Base-by-base conservation (phyloP, 2,797 vertebrate genomes). In the Sciurus carolinensis region DNA sequence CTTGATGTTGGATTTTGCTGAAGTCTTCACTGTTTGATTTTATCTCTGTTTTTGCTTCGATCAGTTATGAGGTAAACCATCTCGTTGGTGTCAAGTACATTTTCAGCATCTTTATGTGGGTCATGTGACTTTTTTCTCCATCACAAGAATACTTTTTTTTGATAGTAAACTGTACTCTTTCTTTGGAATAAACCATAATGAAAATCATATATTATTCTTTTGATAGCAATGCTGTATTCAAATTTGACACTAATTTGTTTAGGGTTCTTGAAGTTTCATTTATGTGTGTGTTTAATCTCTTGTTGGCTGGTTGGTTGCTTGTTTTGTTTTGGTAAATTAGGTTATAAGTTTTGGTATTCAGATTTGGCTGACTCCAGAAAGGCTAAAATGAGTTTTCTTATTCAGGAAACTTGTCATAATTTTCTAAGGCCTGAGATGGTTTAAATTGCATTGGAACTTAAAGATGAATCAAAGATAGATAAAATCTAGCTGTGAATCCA, bases 401-500 rank as follows among this genome's bases (percentile, higher is more conserved):
- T 18, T 73, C 28, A 81, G 26, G 57, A 83, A 59, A 13, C 24
- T 92, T 93, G 69, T 76, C 88, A 30, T 47, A n/a, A 59, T 76
- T 91, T 94, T 82, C 52, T 87, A 39, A 72, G 62, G 15, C 54
- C n/a, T 90, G n/a, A 39, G 15, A 77, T 50, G 18, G 33, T 69
- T 8, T 71, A 82, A 71, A 72, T n/a, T 73, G 39, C 62, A 66
- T n/a, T 67, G 39, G 47, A 77, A 89, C 62, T 54, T 71, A 72
- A 91, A 92, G 81, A 47, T 50, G 44, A 14, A 42, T 77, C 54
- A 73, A 80, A 24, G 11, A 52, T 84, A 24, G 11, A 44, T 84
- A 72, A 95, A 96, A 80, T 81, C 18, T 59, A 92, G 80, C 80
- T 95, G 71, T 95, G 73, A 0, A 30, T 36, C 42, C 67, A 20